Base-by-base conservation (phyloP, 2,888 invertebrate species). In the Monopis laevigella region DNA sequence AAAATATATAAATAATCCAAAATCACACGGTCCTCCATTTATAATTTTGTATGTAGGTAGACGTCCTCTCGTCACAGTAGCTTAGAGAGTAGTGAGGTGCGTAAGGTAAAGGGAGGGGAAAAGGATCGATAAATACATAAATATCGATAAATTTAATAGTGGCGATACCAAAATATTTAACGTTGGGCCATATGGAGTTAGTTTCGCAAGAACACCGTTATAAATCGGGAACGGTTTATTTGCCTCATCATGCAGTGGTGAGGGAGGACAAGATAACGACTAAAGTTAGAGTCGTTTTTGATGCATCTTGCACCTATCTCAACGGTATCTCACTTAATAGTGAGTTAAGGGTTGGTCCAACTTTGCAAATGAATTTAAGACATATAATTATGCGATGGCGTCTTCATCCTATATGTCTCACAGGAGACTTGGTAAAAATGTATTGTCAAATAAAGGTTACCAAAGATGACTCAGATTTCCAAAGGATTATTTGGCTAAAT, bases 351-450 rank as follows among this genome's bases (percentile, higher is more conserved):
- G 44, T 52, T 1, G 54, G 54, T 11, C 53, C 55, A 10, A 46
- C 44, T 1, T 30, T 56, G 2, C 56, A 59, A 40, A 26, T 45
- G 4, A 52, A 54, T 29, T 38, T 59, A 34, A 45, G 55, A 18
- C 49, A 51, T 14, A 41, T 59, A 3, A 32, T 58, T 3, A 44
- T 53, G 43, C 39, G 51, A 7, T 58, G 57, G 52, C 38, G 56
- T 18, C 24, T 7, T 1, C 36, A 52, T 36, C 45, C 42, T 1
- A 43, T 55, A 1, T 49, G 47, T 14, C 29, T 59, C 1, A 47
- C 49, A 1, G 51, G 55, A 1, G 58, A 55, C 29, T 48, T 59
- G 7, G 39, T 49, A 5, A 55, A 61, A 44, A 61, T 62, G 58
- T 62, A 56, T 26, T 36, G 56, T 0, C 52, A 55, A 44, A 44